Percentiles rank a stretch among this genome's conserved stretches.
phyloP scores from a whole-genome alignment of 2,888 invertebrate genomes.

The Tetragnatha montana region DNA sequence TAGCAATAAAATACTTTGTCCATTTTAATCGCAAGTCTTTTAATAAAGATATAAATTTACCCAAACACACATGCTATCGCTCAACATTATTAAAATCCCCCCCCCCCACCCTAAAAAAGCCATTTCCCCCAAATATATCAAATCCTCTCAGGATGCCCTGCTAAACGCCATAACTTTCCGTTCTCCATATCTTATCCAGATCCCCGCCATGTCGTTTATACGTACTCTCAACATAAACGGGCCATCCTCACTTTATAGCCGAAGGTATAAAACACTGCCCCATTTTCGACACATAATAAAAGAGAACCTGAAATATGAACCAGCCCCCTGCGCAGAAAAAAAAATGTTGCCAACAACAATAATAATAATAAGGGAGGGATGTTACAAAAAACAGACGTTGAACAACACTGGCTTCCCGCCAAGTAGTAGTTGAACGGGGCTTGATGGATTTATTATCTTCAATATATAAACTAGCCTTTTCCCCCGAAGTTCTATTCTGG shows the following conservation, averaged over 20 bases:
- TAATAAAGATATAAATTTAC: no score
- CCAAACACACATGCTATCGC: no score
- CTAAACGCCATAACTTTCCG: neutral
- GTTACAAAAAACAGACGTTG: conserved; percentile 47
- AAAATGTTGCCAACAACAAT: neutral
- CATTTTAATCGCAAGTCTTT: no score
- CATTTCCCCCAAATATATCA: neutral
- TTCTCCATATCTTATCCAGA: neutral
- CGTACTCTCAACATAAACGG: neutral
- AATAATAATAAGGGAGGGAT: conserved; percentile 29
- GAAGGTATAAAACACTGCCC: neutral
- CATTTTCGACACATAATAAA: conserved; percentile 41
- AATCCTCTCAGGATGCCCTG: neutral
- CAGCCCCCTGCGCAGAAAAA: neutral
- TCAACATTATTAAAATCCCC: no score
- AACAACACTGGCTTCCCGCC: conserved; percentile 44
- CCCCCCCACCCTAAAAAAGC: neutral
- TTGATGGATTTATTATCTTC: conserved; percentile 58
- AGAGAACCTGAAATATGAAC: conserved; percentile 46
- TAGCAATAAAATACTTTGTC: no score
- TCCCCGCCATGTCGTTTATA: neutral
- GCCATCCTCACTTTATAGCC: conserved; percentile 19
- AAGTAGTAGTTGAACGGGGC: conserved; percentile 46
- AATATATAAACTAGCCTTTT: conserved; percentile 32
- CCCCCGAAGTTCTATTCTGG: conserved; percentile 48